These are phyloP conservation scores for Microcaecilia unicolor DNA, from an alignment of 2,797 vertebrate genomes.

Conservation along the genomic window DNA sequence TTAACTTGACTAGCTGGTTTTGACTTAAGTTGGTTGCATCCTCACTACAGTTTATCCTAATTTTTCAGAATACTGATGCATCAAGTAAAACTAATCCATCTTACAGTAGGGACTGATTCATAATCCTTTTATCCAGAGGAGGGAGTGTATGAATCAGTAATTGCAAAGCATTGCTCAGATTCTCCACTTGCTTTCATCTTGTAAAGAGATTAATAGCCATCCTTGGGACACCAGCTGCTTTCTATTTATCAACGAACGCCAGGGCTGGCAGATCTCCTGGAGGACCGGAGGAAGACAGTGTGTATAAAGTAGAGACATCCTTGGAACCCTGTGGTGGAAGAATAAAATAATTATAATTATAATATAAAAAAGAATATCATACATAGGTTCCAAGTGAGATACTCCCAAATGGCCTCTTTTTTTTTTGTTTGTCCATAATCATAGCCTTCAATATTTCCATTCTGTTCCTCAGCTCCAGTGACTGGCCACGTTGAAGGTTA, in stretches of 20 bases:
- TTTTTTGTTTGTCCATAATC: neutral
- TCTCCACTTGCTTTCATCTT: slow-evolving; percentile 29
- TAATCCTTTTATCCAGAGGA: slow-evolving; percentile 19
- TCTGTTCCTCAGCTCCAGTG: neutral
- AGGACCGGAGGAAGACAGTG: neutral
- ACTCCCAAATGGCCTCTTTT: neutral
- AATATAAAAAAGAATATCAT: no score
- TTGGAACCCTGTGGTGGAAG: neutral
- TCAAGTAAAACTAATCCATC: slow-evolving; percentile 26
- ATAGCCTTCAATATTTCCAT: neutral
- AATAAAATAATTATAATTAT: neutral
- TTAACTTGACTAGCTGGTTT: no score
- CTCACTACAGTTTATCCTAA: no score
- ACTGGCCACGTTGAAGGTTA: neutral
- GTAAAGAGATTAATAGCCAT: slow-evolving; percentile 41
- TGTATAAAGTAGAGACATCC: neutral
- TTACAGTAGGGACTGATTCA: slow-evolving; percentile 3
- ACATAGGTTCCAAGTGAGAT: neutral
- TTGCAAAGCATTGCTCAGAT: slow-evolving; percentile 27
- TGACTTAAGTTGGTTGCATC: no score
- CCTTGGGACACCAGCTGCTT: slow-evolving; percentile 32
- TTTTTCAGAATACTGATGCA: slow-evolving; percentile 8
- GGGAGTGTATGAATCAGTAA: slow-evolving; percentile 27
- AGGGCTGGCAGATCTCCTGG: slow-evolving; percentile 8
- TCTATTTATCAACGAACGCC: slow-evolving; percentile 38